Evolutionary conservation across 2,113 vertebrate species (phyloP), one percentile per base, ranked within the genome.

Genomic region (Silurus meridionalis): DNA sequence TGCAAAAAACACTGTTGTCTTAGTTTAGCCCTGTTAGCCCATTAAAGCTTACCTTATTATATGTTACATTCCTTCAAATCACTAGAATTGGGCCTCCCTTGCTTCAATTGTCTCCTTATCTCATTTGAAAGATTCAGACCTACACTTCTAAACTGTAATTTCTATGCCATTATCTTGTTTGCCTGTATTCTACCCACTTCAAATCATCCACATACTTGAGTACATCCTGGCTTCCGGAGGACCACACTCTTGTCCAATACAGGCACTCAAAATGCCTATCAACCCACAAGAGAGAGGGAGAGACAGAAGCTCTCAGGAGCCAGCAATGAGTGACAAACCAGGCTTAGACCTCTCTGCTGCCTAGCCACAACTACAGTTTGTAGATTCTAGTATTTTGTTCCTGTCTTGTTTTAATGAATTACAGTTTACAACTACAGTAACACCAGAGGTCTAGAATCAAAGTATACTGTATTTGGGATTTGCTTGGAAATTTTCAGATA

Each of bases 111-210:
- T 55, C 53, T 72, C 66, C 60, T 66, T 80, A 78, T 88, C 21
- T 74, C 58, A 8, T 87, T 15, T 9, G 13, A 58, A 37, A 88
- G 85, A 50, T 58, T 88, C 85, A 61, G 83, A 83, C 78, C 63
- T 85, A 89, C 87, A 92, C 71, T 88, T 84, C 82, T 79, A 75
- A 88, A 87, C 86, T 87, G 86, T 91, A 88, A 89, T 84, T 90
- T 77, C 2, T 71, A 48, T 85, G 92, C 92, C 92, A 94, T 94
- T 93, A 94, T 93, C 94, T 92, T 94, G 94, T 95, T 94, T 93
- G 92, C 93, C 91, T 85, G 91, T 92, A 92, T 94, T 93, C 92
- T 91, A 89, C 91, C 92, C 90, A 92, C 92, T 93, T 93, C 91
- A 93, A 93, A 93, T 94, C 91, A 93, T 92, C 91, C 55, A 92